Conservation (phyloP, 2,888 invertebrate genomes). For the Brenthis ino region DNA sequence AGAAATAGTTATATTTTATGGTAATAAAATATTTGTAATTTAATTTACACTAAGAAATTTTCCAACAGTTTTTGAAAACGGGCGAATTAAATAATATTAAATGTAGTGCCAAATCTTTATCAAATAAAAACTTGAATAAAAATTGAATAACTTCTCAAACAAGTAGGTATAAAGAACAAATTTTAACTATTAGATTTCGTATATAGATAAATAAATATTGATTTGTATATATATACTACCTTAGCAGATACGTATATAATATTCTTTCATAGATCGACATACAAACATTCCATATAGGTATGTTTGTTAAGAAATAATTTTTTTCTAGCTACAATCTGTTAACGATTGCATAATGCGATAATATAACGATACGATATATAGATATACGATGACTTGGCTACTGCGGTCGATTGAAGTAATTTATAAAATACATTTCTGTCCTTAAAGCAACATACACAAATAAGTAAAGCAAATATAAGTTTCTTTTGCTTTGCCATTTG, state of each 20-base stretch:
- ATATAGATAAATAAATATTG: no score
- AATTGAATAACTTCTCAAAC: conserved; percentile 12
- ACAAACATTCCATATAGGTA: conserved; percentile 5
- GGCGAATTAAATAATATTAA: background rate
- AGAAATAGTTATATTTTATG: no score
- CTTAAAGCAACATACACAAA: no score
- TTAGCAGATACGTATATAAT: background rate
- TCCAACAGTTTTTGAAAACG: background rate
- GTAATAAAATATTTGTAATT: background rate
- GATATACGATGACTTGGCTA: background rate
- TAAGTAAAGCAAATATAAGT: no score
- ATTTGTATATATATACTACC: no score
- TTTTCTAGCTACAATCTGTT: conserved; percentile 8
- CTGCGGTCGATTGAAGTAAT: background rate
- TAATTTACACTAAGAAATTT: background rate
- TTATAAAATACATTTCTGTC: background rate
- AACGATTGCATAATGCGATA: conserved; percentile 7
- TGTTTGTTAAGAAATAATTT: background rate
- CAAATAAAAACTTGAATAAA: conserved; percentile 8
- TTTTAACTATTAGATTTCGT: no score
- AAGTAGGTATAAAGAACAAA: background rate
- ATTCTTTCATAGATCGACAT: background rate
- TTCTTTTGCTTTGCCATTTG: no score
- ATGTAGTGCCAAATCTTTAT: conserved; percentile 3
- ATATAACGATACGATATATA: background rate